phyloP scores from a whole-genome alignment of 1,140 invertebrate species.

The Megalonaias nervosa region DNA sequence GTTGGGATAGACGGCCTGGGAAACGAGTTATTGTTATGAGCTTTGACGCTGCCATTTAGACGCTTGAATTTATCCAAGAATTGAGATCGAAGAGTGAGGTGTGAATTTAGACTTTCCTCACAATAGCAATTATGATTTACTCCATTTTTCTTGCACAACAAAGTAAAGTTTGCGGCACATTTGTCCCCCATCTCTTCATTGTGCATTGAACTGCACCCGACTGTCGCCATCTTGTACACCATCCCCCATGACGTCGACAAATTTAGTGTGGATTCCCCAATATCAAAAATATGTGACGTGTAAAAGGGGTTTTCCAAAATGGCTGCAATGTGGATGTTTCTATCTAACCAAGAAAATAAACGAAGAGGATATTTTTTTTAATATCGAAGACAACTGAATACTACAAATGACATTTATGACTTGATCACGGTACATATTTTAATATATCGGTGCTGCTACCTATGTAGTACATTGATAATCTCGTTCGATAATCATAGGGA shows the following conservation, averaged over 20 bases:
- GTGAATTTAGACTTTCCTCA: constrained; percentile 36
- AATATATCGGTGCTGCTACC: too few relatives aligned
- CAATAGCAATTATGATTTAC: constrained; percentile 36
- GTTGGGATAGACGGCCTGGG: constrained; percentile 32
- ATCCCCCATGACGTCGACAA: constrained; percentile 31
- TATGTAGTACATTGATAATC: too few relatives aligned
- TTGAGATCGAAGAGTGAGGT: constrained; percentile 29
- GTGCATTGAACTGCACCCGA: constrained; percentile 33
- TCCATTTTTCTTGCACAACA: constrained; percentile 34
- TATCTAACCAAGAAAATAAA: neutral
- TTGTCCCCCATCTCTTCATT: constrained; percentile 37
- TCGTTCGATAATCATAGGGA: too few relatives aligned
- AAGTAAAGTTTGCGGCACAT: constrained; percentile 32
- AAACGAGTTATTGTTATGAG: constrained; percentile 39
- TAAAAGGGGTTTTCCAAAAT: constrained; percentile 10
- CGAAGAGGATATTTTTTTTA: too few relatives aligned
- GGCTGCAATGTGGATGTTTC: neutral
- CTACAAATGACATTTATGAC: too few relatives aligned
- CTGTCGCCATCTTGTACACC: constrained; percentile 36
- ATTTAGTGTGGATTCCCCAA: constrained; percentile 24
- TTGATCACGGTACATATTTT: too few relatives aligned
- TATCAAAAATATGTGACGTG: constrained; percentile 18
- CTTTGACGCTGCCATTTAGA: constrained; percentile 27
- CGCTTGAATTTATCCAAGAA: constrained; percentile 22
- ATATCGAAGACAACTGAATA: too few relatives aligned